Evolutionary conservation across 2,888 invertebrate species (phyloP), one percentile per base, ranked within the genome.

Genomic region (Adineta ricciae): DNA sequence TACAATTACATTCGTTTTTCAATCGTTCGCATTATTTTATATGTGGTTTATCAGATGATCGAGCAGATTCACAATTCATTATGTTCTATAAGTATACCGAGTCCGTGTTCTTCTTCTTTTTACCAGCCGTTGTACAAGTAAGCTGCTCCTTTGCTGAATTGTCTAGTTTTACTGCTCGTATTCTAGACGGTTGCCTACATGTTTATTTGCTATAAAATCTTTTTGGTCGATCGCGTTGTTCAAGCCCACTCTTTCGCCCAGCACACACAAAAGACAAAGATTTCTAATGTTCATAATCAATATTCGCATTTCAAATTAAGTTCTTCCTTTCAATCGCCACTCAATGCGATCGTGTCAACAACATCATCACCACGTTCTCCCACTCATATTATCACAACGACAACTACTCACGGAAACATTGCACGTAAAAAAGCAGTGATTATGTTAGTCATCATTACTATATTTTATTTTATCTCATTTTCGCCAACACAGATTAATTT

Each of bases 401-500:
- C 73, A 78, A 64, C 27, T 1, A 78, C 11, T 41, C 1, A 78
- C 41, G 73, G 38, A 21, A 41, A 78, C 41, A 78, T 3, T 11
- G 41, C 73, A 19, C 36, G 73, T 8, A 78, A 41, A 78, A 38
- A 41, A 78, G 73, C 73, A 38, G 24, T 78, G 2, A 78, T 78
- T 21, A 78, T 78, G 73, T n/a, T 78, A 78, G 7, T 78, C 2
- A 24, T 38, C n/a, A 32, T 78, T 78, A 24, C 38, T 11, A 78
- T 78, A 41, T 14, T 78, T 41, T 78, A 78, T 78, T 78, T 78
- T 78, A 41, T 78, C n/a, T 4, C 38, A 41, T 78, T 78, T 78
- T 78, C 73, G 24, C 73, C 73, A 78, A 8, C 16, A 78, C 73
- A 78, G 41, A 78, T 78, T 78, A 78, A 78, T 78, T 78, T 78